Evolutionary conservation across 2,113 vertebrate species (phyloP), one percentile per base, ranked within the genome.

Genomic region (Lophura nycthemera): DNA sequence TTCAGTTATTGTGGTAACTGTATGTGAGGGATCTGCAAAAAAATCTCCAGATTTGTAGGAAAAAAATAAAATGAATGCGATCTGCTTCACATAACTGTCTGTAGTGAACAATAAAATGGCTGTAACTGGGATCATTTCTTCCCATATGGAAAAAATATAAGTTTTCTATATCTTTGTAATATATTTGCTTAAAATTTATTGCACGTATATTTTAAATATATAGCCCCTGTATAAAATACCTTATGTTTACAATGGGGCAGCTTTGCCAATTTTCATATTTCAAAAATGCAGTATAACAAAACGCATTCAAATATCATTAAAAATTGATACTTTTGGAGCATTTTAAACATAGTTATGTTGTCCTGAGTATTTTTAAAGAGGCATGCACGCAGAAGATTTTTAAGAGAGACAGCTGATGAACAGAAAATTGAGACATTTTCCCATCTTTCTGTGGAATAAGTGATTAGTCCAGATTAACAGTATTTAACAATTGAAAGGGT

Each of bases 81-180:
- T 96, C 95, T 96, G 90, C 94, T 94, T 97, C 81, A 61, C 70
- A 86, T 90, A 97, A 91, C 83, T 83, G 83, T 96, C 88, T 96
- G 72, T 92, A 95, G 74, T 67, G 81, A 95, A 86, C 84, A 97
- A 96, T 97, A 95, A 97, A 97, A 96, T 95, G 86, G 29, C 90
- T 95, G 60, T 93, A 95, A 92, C 71, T 69, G 91, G 92, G 87
- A 95, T 95, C 63, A 75, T 90, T 97, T 95, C 67, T 92, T 95
- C 8, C 0, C 92, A 95, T 90, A 89, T 97, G 96, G 96, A 96
- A 96, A 97, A 96, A 91, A 92, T 96, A 89, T 13, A 88, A 67
- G 32, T 71, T 89, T 95, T 96, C 95, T 97, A n/a, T 96, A 50
- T 89, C 59, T 88, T 95, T 88, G 82, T 76, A 90, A 79, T 78